These are phyloP conservation scores for Leontopithecus rosalia DNA, from an alignment of 2,797 vertebrate genomes.

Conservation along the genomic window DNA sequence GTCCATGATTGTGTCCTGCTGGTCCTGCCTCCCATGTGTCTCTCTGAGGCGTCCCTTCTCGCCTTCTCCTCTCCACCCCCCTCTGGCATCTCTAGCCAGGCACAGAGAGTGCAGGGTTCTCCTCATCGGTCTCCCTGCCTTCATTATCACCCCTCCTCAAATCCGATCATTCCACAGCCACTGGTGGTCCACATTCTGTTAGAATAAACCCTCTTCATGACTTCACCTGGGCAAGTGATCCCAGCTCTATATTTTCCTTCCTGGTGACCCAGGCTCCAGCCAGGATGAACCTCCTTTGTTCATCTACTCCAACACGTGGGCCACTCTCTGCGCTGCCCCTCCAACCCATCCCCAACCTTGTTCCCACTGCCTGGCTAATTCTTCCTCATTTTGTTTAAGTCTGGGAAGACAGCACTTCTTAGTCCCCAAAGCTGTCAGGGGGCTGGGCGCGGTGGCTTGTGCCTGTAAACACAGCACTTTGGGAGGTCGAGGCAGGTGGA, in stretches of 20 bases:
- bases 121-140: background rate
- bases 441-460: fast-evolving
- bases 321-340: background rate
- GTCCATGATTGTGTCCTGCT: background rate
- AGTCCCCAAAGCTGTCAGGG: background rate
- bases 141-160: background rate
- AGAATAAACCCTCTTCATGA: background rate
- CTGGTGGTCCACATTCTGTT: background rate
- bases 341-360: fast-evolving
- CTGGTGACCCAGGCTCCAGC: background rate
- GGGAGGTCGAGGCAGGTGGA: fast-evolving
- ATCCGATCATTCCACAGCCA: fast-evolving
- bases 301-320: background rate
- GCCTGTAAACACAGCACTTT: background rate
- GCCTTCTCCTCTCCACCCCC: background rate
- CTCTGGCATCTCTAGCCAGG: background rate
- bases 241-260: background rate
- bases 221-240: background rate
- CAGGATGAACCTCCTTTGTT: background rate
- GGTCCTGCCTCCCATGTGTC: background rate
- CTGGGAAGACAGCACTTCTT: background rate
- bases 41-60: background rate
- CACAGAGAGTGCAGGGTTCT: background rate
- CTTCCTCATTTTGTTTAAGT: too few species aligned
- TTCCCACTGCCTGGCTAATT: background rate